Percentiles rank a stretch among this genome's conserved stretches.
Evolutionary conservation across 1,140 invertebrate species (phyloP).

Genomic region (Cyphomyrmex costatus): DNA sequence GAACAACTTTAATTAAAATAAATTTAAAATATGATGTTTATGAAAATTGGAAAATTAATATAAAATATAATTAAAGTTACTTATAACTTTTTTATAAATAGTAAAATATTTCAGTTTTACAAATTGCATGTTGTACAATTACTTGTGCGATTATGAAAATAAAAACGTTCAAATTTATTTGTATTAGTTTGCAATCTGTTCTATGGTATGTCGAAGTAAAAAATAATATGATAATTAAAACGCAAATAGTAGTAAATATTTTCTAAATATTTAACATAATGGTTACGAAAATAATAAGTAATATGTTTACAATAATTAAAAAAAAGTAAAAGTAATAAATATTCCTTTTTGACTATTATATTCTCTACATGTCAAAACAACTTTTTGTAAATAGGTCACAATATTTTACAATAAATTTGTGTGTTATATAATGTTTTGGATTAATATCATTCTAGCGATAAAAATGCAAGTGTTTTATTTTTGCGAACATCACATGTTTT

Average conservation of each 20-base stretch:
- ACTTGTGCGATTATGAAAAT: neutral
- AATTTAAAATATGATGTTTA: neutral
- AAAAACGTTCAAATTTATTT: neutral
- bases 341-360: neutral
- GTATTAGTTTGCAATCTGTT: conserved; percentile 19
- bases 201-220: neutral
- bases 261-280: neutral
- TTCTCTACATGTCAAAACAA: neutral
- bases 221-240: neutral
- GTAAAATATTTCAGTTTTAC: neutral
- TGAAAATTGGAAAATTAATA: neutral
- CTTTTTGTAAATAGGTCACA: neutral
- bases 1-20: conserved; percentile 8
- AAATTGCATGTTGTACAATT: neutral
- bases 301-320: conserved; percentile 20
- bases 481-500: neutral
- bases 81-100: conserved; percentile 42
- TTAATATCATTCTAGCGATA: neutral
- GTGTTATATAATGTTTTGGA: neutral
- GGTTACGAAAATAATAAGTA: neutral
- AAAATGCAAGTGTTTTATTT: neutral
- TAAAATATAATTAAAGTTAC: neutral
- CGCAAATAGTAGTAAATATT: neutral
- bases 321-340: neutral
- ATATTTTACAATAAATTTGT: neutral